These are phyloP conservation scores for Malacoraja senta DNA, from an alignment of 2,797 vertebrate species.

Conservation along the genomic window DNA sequence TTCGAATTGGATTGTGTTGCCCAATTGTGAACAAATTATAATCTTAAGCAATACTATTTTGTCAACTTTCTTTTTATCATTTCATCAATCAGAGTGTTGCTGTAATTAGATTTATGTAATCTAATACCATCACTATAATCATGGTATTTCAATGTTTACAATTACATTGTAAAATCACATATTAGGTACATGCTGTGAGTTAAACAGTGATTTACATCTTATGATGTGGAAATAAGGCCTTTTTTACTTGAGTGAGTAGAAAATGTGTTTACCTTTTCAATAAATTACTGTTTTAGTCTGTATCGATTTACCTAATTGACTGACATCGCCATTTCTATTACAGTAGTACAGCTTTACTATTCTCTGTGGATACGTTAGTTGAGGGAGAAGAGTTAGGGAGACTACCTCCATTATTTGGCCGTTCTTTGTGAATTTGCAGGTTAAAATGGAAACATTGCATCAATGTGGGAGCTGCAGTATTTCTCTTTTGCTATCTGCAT, in stretches of 20 bases:
- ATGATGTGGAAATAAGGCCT: neutral
- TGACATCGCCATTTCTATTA: neutral
- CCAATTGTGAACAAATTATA: neutral
- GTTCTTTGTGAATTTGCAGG: neutral
- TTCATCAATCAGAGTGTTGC: neutral
- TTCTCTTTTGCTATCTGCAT: neutral
- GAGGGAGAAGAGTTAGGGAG: neutral
- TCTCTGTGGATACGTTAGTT: neutral
- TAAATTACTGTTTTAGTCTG: neutral
- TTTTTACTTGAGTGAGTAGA: neutral
- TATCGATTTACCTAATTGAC: neutral
- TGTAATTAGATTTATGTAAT: neutral
- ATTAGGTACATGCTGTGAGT: neutral
- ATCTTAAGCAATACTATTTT: neutral
- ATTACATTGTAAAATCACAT: neutral
- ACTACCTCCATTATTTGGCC: neutral
- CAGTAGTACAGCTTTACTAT: neutral
- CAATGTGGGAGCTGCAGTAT: neutral
- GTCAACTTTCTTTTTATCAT: neutral
- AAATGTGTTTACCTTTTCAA: neutral
- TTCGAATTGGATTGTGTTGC: neutral
- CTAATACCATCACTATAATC: neutral
- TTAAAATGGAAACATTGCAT: neutral
- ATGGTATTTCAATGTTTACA: neutral
- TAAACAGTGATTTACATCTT: neutral